Base-by-base conservation (phyloP, 2,113 vertebrate genomes). In the Hippocampus comes region DNA sequence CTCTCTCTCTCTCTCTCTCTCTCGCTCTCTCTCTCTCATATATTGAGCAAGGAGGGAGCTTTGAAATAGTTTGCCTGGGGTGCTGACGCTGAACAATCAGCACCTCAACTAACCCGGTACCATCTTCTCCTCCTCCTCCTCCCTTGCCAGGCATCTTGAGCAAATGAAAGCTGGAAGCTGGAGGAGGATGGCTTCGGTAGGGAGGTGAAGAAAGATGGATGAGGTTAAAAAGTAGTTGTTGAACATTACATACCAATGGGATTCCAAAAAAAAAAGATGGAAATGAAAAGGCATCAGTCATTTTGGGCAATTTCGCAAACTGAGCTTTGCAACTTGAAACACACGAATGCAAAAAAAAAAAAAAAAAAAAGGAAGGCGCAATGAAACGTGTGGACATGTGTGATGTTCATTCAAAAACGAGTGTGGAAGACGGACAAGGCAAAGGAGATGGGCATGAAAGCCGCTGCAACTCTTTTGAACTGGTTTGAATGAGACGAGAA, bases 31-130 rank as follows among this genome's bases (percentile, higher is more conserved):
- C 5, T 38, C 34, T 38, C 5, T 38, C 34, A 38, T 38, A 38
- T 38, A 38, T 38, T 38, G 21, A 55, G 9, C 18, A 41, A 43
- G 63, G 65, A 61, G 69, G 53, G 46, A 80, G 21, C 76, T 57
- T 78, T 74, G 27, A 85, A 68, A 55, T 78, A 43, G 55, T 72
- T 75, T 20, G 15, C 14, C 8, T n/a, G 63, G 41, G 46, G 57
- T 38, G 75, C 30, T 80, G 75, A 87, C 82, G 73, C 78, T 69
- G 27, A 70, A 61, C 67, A 77, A 74, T 87, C 77, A 63, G 76
- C 82, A 69, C 81, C 75, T 78, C 67, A 60, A 53, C 71, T 64
- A 68, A 69, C 59, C 78, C 80, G 86, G 83, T 75, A 84, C 77
- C 67, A 70, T 38, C 5, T 38, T 49, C 41, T 74, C 53, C 75